Evolutionary conservation across 2,113 vertebrate species (phyloP).

Genomic region (Chaenocephalus aceratus): DNA sequence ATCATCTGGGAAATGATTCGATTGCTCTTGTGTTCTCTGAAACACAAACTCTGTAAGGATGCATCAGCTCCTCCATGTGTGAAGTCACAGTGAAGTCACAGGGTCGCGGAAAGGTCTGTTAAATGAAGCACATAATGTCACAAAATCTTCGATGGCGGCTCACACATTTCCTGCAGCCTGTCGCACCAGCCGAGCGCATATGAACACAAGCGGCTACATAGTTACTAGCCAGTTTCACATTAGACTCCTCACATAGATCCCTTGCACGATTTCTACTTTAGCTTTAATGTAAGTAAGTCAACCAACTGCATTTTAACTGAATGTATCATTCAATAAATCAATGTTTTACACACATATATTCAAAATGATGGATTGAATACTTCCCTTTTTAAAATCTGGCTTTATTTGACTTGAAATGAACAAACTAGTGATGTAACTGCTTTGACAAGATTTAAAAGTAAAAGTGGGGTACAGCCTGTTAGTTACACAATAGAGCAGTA

Average conservation of each 20-base stretch:
- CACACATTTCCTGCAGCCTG: background rate
- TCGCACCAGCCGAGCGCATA: background rate
- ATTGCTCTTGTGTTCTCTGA: background rate
- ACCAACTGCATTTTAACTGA: background rate
- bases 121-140: background rate
- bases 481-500: background rate
- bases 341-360: background rate
- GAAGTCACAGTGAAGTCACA: background rate
- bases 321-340: background rate
- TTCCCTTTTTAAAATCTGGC: background rate
- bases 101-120: background rate
- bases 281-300: background rate
- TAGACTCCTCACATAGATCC: background rate
- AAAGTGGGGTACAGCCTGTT: background rate
- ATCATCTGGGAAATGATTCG: background rate
- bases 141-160: background rate
- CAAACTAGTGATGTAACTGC: background rate
- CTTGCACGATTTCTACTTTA: background rate
- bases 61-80: background rate
- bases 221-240: background rate
- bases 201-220: too few species aligned
- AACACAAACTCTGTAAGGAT: background rate
- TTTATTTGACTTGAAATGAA: background rate
- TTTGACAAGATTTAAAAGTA: background rate
- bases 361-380: background rate